Conservation (phyloP, 2,888 invertebrate species). For the Epirrita christyi region DNA sequence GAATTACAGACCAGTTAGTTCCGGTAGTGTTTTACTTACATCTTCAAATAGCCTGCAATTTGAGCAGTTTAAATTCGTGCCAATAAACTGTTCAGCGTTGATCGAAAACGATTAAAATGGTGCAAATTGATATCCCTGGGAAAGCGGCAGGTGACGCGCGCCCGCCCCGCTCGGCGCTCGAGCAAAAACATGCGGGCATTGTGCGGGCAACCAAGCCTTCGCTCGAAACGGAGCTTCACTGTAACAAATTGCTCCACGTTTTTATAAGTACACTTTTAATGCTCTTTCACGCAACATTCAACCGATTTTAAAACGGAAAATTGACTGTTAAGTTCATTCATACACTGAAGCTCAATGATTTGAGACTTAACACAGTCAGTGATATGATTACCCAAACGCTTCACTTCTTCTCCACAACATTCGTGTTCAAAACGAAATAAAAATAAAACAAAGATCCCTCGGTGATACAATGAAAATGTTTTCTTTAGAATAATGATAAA, state of each 20-base stretch:
- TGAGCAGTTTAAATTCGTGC: conserved; percentile 49
- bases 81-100: conserved; percentile 50
- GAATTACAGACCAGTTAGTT: conserved; percentile 13
- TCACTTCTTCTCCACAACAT: too few relatives aligned
- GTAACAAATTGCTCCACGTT: conserved; percentile 35
- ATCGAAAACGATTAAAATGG: conserved; percentile 69
- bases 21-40: neutral
- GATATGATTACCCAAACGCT: too few relatives aligned
- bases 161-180: conserved; percentile 29
- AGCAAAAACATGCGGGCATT: conserved; percentile 42
- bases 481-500: conserved; percentile 18
- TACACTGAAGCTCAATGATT: too few relatives aligned
- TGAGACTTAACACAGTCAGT: too few relatives aligned
- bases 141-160: conserved; percentile 63
- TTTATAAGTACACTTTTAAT: conserved; percentile 32
- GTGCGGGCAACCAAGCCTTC: conserved; percentile 18
- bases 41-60: conserved; percentile 37
- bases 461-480: conserved; percentile 20
- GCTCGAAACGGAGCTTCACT: conserved; percentile 25
- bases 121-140: conserved; percentile 73
- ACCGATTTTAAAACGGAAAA: conserved; percentile 11
- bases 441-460: conserved; percentile 22
- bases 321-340: conserved; percentile 4
- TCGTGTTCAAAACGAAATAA: conserved; percentile 7
- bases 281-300: conserved; percentile 18